Percentiles rank a stretch among this genome's conserved stretches.
Evolutionary conservation across 2,113 vertebrate species (phyloP).

Genomic region (Polyodon spathula): DNA sequence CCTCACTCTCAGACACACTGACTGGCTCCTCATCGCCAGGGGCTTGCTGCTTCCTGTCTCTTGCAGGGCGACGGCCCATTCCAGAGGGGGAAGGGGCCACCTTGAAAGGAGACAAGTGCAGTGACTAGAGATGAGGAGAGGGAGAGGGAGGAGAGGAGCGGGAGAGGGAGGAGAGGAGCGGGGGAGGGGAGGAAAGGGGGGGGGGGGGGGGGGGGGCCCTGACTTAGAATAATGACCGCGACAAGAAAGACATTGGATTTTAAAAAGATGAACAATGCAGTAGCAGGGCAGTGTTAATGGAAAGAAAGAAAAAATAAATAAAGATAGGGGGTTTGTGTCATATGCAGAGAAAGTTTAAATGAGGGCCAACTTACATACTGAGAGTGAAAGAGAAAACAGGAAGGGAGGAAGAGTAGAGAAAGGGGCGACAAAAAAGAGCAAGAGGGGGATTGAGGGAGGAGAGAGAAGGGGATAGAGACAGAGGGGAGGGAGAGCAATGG

Average conservation of each 20-base stretch:
- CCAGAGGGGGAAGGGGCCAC: conserved; percentile 47
- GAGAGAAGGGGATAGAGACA: conserved; percentile 9
- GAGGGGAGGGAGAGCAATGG: conserved; percentile 27
- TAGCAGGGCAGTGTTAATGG: no score
- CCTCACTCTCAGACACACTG: conserved; percentile 56
- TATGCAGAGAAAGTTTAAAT: no score
- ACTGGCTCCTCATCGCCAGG: conserved; percentile 52
- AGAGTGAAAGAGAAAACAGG: conserved; percentile 21
- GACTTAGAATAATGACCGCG: background rate
- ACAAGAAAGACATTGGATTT: no score
- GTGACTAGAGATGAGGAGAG: conserved; percentile 51
- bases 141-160: conserved; percentile 26
- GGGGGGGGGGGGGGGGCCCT: no score
- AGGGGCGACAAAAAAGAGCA: conserved; percentile 24
- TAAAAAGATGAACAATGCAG: no score
- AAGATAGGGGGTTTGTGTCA: no score
- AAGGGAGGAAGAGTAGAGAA: conserved; percentile 23
- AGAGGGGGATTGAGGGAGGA: background rate
- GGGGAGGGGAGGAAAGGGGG: conserved; percentile 23
- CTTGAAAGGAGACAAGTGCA: conserved; percentile 65
- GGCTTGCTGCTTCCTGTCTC: conserved; percentile 41
- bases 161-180: no score
- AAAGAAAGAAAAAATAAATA: no score
- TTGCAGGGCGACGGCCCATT: conserved; percentile 46
- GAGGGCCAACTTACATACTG: conserved; percentile 6